Base-by-base conservation (phyloP, 2,797 vertebrate genomes). In the Antennarius maculatus region DNA sequence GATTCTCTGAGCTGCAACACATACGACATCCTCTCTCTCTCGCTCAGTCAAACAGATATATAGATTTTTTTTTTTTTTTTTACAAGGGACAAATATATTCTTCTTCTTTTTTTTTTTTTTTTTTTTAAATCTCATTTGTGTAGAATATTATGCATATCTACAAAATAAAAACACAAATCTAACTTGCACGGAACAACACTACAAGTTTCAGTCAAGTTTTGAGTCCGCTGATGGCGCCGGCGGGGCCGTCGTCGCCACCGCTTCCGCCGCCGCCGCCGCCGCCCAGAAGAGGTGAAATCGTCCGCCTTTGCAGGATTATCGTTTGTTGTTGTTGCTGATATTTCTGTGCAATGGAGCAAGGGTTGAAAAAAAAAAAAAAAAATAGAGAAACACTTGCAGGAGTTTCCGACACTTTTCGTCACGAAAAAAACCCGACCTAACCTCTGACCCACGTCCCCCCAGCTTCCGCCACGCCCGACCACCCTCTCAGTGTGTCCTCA, bases 121-220 rank as follows among this genome's bases (percentile, higher is more conserved):
- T 57, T 39, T 74, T 79, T 74, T 55, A 60, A 84, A 81, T 85
- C 66, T 88, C 76, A 77, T 82, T 73, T 82, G 81, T 91, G 88
- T 87, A 66, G 82, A 81, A 77, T 90, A 88, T 69, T 81, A 91
- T 86, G 88, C 84, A 88, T 88, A 61, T 87, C 74, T 86, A 89
- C 71, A 81, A 89, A 91, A 90, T 85, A 81, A 91, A 90, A 89
- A 77, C 83, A 92, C 86, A 84, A 23, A 84, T 88, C 80, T 89
- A 88, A 84, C 77, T 86, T 84, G 76, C 85, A 93, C 84, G 37
- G 66, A 81, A 92, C 81, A 70, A 87, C 82, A 89, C 88, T 71
- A 88, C 77, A 54, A 62, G 73, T 75, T 86, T 86, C 80, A 86
- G 86, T 87, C 81, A 59, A 34, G 57, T 84, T 23, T 23, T 29